These are phyloP conservation scores for Sebastes wilsoni DNA, from an alignment of 2,797 vertebrate genomes.

Conservation along the genomic window DNA sequence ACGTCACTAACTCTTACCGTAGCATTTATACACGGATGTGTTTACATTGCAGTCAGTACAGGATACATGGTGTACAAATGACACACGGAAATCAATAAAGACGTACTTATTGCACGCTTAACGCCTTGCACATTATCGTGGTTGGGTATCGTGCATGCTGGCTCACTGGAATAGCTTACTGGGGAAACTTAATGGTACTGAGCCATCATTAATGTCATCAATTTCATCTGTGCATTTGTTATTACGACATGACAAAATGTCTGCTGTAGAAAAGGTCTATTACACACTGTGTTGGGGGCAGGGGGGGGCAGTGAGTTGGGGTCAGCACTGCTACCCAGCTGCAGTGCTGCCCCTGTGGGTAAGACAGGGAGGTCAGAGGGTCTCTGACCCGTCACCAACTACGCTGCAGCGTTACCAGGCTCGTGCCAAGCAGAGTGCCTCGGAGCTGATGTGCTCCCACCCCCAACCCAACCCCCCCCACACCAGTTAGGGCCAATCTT, in stretches of 20 bases:
- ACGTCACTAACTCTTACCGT: too few species aligned
- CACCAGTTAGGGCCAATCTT: constrained; percentile 12
- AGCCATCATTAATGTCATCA: background rate
- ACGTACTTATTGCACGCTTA: too few species aligned
- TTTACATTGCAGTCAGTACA: too few species aligned
- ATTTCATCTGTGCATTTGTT: background rate
- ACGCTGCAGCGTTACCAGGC: constrained; percentile 21
- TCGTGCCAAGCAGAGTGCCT: constrained; percentile 33
- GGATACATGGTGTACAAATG: too few species aligned
- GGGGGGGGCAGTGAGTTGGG: background rate
- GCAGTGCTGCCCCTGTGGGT: constrained; percentile 56
- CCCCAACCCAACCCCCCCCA: background rate
- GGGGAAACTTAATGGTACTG: background rate
- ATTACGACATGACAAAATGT: background rate
- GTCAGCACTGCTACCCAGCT: constrained; percentile 49
- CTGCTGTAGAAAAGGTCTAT: background rate
- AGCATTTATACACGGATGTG: too few species aligned
- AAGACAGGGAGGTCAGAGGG: constrained; percentile 68
- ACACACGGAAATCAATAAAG: too few species aligned
- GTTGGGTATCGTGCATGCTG: background rate
- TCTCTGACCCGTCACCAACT: constrained; percentile 47
- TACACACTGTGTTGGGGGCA: background rate
- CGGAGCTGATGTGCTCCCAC: constrained; percentile 23
- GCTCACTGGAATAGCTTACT: background rate
- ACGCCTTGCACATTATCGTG: too few species aligned